A percentile compares a stretch with the other conserved stretches of the same genome.
Conservation (phyloP, 2,113 vertebrate genomes). For the Malurus alboscapulatus region DNA sequence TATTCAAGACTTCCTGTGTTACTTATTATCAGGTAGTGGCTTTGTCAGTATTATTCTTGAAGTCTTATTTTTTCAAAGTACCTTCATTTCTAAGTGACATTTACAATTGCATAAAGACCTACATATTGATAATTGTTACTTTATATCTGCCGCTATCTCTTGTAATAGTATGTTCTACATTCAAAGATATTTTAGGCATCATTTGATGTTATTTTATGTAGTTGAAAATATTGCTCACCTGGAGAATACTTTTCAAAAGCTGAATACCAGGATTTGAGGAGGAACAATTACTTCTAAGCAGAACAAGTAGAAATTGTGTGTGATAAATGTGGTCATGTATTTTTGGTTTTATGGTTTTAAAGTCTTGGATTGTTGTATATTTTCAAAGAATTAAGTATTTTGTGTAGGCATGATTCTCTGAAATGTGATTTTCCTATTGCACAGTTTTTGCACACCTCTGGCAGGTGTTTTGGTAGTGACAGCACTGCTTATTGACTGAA, state of each 20-base stretch:
- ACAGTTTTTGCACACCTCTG: background rate
- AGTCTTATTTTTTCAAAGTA: background rate
- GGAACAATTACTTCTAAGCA: background rate
- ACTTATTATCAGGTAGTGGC: background rate
- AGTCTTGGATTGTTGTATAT: background rate
- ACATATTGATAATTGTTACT: background rate
- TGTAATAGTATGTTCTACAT: background rate
- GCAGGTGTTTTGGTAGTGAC: background rate
- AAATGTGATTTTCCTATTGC: background rate
- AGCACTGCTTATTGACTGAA: background rate
- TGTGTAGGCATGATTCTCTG: background rate
- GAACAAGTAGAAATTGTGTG: background rate
- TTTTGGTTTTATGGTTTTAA: conserved; percentile 18
- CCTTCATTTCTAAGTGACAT: background rate
- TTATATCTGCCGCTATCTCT: too few species aligned
- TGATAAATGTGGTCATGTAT: background rate
- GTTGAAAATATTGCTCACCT: background rate
- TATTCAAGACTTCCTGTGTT: background rate
- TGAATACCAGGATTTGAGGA: background rate
- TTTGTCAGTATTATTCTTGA: background rate
- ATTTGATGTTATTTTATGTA: background rate
- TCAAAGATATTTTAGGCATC: background rate
- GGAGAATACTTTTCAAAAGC: background rate
- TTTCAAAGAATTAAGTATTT: background rate
- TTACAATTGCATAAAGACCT: background rate